Evolutionary conservation across 2,888 invertebrate species (phyloP), one percentile per base, ranked within the genome.

Genomic region (Balanococcus diminutus): DNA sequence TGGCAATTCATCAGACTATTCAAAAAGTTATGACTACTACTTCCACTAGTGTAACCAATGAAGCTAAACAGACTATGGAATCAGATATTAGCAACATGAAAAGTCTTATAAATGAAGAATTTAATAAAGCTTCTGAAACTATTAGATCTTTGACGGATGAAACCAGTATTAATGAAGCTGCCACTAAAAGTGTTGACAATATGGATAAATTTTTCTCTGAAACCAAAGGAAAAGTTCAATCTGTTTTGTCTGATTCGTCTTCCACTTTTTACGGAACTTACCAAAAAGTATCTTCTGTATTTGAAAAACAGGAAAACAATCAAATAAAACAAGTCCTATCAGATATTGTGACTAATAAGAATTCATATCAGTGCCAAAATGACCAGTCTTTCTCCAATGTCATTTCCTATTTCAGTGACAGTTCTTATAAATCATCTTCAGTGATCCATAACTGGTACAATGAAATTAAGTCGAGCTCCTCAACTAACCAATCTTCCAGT

Each of bases 121-220:
- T 79, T n/a, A 28, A 25, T 8, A 79, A 79, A 28, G 75, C 19
- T 11, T 36, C 75, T n/a, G 28, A 79, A 19, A 36, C 75, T 4
- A 79, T 79, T 16, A 79, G 36, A 1, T 32, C 75, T 4, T 19
- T 36, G 4, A 19, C 75, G 4, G 75, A 79, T 19, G 75, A 79
- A 79, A 79, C 19, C 11, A 79, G 36, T 19, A 79, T 79, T 36
- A 32, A 79, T 19, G 28, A 79, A 32, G 36, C 75, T 36, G 36
- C 36, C 0, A 79, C 75, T 19, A 28, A 79, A 79, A 36, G 75
- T 9, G n/a, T 79, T n/a, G 8, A 4, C 19, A 32, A 79, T 22
- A 79, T 79, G 75, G 75, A 32, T 36, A 8, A 79, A 36, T 36
- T 79, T n/a, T 79, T 36, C 19, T 36, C 31, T 79, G 19, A 79